A percentile compares a stretch with the other conserved stretches of the same genome.
phyloP scores from a whole-genome alignment of 1,140 invertebrate species.

The Lysiphlebus fabarum region DNA sequence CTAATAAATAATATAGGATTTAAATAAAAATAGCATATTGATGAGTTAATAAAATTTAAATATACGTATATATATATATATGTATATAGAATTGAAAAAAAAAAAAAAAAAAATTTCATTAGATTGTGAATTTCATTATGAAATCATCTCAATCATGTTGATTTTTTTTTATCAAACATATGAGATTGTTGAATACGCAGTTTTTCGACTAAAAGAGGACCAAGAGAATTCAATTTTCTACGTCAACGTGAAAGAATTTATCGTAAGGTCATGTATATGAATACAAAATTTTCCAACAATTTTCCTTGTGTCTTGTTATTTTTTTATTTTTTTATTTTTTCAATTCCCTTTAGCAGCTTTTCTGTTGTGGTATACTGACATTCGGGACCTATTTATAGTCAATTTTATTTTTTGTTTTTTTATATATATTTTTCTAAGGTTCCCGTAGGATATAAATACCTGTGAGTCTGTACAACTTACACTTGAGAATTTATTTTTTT shows the following conservation, averaged over 20 bases:
- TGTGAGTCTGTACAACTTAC: not conserved
- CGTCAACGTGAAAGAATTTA: conserved; percentile 47
- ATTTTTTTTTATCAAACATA: conserved; percentile 2
- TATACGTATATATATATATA: too few species aligned
- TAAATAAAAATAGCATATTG: too few species aligned
- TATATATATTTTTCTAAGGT: not conserved
- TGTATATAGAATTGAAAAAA: too few species aligned
- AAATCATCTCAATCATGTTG: not conserved
- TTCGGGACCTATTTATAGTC: not conserved
- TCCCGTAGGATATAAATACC: not conserved
- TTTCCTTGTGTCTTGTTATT: conserved; percentile 30
- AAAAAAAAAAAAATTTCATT: conserved; percentile 3
- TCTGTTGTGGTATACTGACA: too few species aligned
- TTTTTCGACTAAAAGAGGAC: conserved; percentile 11
- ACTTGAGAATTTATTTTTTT: too few species aligned
- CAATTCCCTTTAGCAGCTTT: conserved; percentile 7
- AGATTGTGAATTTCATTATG: too few species aligned
- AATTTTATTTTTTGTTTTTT: not conserved
- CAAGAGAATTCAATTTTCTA: conserved; percentile 44
- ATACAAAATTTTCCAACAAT: conserved; percentile 39
- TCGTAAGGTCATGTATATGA: conserved; percentile 40
- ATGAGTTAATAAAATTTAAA: too few species aligned
- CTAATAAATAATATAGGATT: too few species aligned
- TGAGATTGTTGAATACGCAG: not conserved
- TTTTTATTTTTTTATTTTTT: conserved; percentile 31